Conservation (phyloP, 2,797 vertebrate species). For the Muscicapa striata region DNA sequence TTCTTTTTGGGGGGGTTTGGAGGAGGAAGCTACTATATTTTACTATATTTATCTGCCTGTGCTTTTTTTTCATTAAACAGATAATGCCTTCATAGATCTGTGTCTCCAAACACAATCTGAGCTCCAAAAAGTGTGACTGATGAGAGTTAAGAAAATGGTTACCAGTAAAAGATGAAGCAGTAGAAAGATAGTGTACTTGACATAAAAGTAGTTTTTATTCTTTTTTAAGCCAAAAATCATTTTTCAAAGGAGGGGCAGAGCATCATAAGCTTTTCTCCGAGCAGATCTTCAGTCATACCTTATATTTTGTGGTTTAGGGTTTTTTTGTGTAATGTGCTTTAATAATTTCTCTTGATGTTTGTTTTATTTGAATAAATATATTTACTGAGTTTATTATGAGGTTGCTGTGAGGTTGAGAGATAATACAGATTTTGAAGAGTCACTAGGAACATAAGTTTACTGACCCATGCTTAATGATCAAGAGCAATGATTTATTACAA, state of each 20-base stretch:
- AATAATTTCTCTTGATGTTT: constrained; percentile 24
- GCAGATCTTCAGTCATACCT: not conserved
- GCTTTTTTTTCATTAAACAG: not conserved
- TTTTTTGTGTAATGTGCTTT: not conserved
- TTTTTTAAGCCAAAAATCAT: not conserved
- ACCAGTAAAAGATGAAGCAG: not conserved
- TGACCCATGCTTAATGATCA: constrained; percentile 60
- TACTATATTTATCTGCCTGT: not conserved
- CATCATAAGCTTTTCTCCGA: not conserved
- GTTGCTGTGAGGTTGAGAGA: constrained; percentile 7
- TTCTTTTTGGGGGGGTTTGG: not conserved
- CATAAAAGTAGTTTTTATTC: not conserved
- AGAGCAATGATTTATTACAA: constrained; percentile 61
- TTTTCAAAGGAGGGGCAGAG: not conserved
- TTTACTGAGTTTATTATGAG: not conserved
- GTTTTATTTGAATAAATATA: constrained; percentile 42
- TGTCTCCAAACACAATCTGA: not conserved
- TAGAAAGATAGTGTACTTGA: not conserved
- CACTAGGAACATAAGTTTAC: constrained; percentile 13
- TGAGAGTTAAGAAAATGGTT: not conserved
- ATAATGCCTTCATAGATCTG: not conserved
- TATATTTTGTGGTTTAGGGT: not conserved
- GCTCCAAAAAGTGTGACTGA: not conserved
- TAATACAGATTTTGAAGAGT: constrained; percentile 15
- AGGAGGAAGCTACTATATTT: not conserved